These are phyloP conservation scores for Centruroides sculpturatus DNA, from an alignment of 1,140 invertebrate species.

Conservation along the genomic window DNA sequence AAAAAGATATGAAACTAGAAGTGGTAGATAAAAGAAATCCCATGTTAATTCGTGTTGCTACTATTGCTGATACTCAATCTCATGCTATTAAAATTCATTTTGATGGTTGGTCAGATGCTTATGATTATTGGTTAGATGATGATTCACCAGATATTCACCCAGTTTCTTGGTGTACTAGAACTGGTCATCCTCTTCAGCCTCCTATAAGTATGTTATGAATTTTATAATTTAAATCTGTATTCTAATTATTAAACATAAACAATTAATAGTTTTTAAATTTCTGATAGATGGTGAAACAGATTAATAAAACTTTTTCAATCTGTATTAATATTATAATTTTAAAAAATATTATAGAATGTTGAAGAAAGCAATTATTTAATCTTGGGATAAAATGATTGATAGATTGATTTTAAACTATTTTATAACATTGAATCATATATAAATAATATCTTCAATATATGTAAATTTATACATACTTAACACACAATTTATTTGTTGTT, in stretches of 20 bases:
- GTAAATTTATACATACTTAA: no score
- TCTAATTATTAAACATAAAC: background rate
- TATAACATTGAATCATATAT: no score
- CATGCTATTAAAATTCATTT: slow-evolving; percentile 59
- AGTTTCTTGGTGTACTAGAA: slow-evolving; percentile 75
- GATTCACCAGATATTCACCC: slow-evolving; percentile 82
- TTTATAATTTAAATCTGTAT: background rate
- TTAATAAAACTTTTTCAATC: no score
- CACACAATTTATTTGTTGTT: no score
- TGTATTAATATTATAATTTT: no score
- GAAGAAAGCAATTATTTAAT: no score
- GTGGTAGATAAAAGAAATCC: slow-evolving; percentile 74
- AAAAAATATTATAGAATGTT: no score
- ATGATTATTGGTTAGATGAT: slow-evolving; percentile 80
- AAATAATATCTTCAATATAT: no score
- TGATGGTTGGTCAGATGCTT: slow-evolving; percentile 75
- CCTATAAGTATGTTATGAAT: slow-evolving; percentile 31
- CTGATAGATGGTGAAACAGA: background rate
- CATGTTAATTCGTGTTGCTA: slow-evolving; percentile 67
- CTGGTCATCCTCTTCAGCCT: slow-evolving; percentile 66
- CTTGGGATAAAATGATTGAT: no score
- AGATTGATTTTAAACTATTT: no score
- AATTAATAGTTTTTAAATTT: background rate
- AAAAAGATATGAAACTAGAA: slow-evolving; percentile 75
- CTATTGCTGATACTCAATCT: slow-evolving; percentile 50